These are phyloP conservation scores for Scophthalmus maximus DNA, from an alignment of 2,113 vertebrate species.

Conservation along the genomic window DNA sequence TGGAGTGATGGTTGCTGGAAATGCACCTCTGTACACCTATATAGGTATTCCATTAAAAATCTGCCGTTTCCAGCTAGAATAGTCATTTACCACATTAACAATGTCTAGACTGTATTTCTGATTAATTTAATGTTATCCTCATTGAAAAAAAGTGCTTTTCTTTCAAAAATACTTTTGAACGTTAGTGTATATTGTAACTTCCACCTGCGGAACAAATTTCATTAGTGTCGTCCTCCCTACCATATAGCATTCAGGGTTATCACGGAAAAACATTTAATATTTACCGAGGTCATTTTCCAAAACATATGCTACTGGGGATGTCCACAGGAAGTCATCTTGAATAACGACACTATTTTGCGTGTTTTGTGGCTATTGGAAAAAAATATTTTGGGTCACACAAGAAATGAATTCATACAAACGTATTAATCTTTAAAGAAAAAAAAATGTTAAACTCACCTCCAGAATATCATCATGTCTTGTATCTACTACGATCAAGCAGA, in stretches of 20 bases:
- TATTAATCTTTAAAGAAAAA: background rate
- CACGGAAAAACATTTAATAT: background rate
- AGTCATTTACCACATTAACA: no score
- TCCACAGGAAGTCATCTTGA: background rate
- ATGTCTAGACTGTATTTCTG: no score
- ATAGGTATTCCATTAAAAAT: no score
- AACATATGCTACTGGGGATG: slow-evolving; percentile 40
- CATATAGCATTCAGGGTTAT: background rate
- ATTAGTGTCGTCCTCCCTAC: background rate
- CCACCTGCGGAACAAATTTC: background rate
- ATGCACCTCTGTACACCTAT: no score
- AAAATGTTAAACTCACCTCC: slow-evolving; percentile 19
- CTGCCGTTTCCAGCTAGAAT: no score
- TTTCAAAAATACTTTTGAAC: no score
- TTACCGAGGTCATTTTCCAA: slow-evolving; percentile 56
- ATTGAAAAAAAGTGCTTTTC: no score
- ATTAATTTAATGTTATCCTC: no score
- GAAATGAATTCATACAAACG: background rate
- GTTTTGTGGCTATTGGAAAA: fast-evolving
- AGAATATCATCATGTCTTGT: slow-evolving; percentile 41
- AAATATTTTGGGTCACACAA: background rate
- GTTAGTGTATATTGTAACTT: no score
- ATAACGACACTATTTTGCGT: slow-evolving; percentile 17
- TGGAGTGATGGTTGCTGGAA: no score
- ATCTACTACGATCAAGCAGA: fast-evolving